Conservation (phyloP, 2,113 vertebrate genomes). For the Rhinogobius similis region DNA sequence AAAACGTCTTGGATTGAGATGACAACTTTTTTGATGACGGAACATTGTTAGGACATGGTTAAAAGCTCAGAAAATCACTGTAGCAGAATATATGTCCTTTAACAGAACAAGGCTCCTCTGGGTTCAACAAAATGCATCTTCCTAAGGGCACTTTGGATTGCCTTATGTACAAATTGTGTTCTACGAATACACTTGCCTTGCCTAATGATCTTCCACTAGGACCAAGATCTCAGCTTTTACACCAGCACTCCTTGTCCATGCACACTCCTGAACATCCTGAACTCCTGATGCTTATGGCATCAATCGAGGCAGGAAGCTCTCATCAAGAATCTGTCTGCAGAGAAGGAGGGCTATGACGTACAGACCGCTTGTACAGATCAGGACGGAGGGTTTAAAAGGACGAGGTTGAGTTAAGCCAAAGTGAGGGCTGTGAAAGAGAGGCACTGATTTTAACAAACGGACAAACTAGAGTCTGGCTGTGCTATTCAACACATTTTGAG, state of each 20-base stretch:
- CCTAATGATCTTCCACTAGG: constrained; percentile 52
- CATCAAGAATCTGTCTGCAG: constrained; percentile 37
- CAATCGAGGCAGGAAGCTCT: constrained; percentile 27
- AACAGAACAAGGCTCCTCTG: constrained; percentile 27
- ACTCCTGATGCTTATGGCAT: constrained; percentile 29
- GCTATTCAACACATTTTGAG: too few species aligned
- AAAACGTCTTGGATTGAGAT: too few species aligned
- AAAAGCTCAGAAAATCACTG: too few species aligned
- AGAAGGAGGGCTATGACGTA: constrained; percentile 30
- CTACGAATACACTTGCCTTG: too few species aligned
- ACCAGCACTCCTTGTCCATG: constrained; percentile 43
- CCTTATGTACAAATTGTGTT: too few species aligned
- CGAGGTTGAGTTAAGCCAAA: constrained; percentile 7
- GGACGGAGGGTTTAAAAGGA: constrained; percentile 1
- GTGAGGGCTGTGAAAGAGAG: constrained; percentile 5
- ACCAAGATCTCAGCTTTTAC: constrained; percentile 38
- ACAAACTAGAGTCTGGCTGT: too few species aligned
- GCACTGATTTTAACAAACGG: neutral
- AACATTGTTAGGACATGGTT: too few species aligned
- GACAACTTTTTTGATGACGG: too few species aligned
- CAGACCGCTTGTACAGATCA: constrained; percentile 16
- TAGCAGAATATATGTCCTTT: too few species aligned
- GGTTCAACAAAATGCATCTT: constrained; percentile 49
- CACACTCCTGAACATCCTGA: constrained; percentile 40
- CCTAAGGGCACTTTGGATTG: too few species aligned